Evolutionary conservation across 2,888 invertebrate species (phyloP).

Genomic region (Macaria notata): DNA sequence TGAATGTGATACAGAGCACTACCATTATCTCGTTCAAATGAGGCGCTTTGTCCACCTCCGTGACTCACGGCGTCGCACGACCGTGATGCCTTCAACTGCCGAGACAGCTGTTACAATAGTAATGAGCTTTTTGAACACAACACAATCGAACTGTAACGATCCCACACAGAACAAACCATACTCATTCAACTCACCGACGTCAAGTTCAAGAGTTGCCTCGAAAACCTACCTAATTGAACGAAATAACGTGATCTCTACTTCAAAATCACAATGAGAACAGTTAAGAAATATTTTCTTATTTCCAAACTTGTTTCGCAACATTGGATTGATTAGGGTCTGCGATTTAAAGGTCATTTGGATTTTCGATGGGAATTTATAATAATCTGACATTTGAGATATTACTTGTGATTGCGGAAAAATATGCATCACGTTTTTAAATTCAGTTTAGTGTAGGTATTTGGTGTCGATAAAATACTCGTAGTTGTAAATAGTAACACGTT

Average conservation of each 20-base stretch:
- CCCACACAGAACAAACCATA: slow-evolving; percentile 12
- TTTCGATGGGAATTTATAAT: neutral
- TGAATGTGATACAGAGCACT: too few species aligned
- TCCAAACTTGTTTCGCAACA: slow-evolving; percentile 15
- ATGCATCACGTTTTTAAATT: too few species aligned
- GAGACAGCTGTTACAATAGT: slow-evolving; percentile 6
- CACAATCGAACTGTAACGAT: slow-evolving; percentile 21
- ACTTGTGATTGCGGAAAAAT: too few species aligned
- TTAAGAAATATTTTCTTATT: slow-evolving; percentile 13
- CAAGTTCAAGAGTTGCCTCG: slow-evolving; percentile 35
- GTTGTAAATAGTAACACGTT: too few species aligned
- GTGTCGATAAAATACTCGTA: too few species aligned
- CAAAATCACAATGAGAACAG: slow-evolving; percentile 20
- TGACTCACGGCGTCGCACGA: slow-evolving; percentile 4
- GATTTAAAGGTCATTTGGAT: slow-evolving; percentile 16
- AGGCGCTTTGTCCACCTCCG: neutral
- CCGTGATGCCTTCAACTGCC: slow-evolving; percentile 16
- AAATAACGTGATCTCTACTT: slow-evolving; percentile 16
- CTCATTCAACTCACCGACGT: slow-evolving; percentile 2
- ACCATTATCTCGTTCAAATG: too few species aligned
- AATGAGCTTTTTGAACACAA: slow-evolving; percentile 15
- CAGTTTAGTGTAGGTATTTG: too few species aligned
- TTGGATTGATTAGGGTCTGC: slow-evolving; percentile 19
- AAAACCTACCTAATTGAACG: slow-evolving; percentile 33
- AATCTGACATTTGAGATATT: too few species aligned